Conservation (phyloP, 2,888 invertebrate genomes). For the Xestia c-nigrum region DNA sequence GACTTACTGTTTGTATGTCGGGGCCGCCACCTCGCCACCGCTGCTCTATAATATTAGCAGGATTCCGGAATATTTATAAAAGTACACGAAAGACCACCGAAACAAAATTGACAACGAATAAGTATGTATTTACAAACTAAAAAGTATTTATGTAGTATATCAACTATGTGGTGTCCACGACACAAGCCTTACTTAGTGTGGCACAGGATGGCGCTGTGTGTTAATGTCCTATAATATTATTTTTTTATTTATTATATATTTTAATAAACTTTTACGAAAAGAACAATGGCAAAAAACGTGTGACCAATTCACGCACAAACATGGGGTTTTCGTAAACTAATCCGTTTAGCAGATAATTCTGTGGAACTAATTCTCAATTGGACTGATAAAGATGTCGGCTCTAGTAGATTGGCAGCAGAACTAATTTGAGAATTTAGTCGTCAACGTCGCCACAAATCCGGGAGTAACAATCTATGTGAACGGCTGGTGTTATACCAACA, state of each 20-base stretch:
- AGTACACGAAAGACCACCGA: not conserved
- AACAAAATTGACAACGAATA: conserved; percentile 13
- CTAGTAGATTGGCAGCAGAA: conserved; percentile 46
- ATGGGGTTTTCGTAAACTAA: conserved; percentile 41
- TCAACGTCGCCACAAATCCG: conserved; percentile 63
- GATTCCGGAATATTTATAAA: no score
- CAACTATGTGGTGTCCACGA: no score
- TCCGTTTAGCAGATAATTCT: conserved; percentile 46
- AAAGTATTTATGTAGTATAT: no score
- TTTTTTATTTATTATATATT: no score
- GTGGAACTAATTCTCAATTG: conserved; percentile 67
- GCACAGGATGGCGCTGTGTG: no score
- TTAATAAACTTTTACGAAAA: no score
- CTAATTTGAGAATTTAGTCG: conserved; percentile 62
- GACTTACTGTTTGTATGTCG: no score
- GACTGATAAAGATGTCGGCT: conserved; percentile 56
- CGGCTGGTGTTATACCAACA: conserved; percentile 45
- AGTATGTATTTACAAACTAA: no score
- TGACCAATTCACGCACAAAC: conserved; percentile 27
- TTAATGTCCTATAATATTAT: no score
- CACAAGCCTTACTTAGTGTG: no score
- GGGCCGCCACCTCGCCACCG: no score
- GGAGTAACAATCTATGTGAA: conserved; percentile 70
- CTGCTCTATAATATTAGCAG: no score
- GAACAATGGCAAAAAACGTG: conserved; percentile 13